Conservation (phyloP, 2,888 invertebrate genomes). For the Cyaniris semiargus region DNA sequence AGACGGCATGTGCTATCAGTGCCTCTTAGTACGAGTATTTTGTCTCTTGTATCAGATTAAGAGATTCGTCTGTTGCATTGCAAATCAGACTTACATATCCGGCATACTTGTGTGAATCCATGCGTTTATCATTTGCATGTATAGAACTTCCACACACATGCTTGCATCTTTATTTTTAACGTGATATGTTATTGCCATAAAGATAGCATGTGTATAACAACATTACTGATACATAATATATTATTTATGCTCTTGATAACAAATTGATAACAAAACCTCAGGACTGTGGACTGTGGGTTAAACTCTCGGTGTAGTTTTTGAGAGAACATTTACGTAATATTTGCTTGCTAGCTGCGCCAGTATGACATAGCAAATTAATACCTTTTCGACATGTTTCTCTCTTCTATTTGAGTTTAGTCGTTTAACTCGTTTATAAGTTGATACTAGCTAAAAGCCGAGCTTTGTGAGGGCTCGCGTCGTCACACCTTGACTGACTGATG, state of each 20-base stretch:
- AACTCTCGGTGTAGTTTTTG: slow-evolving; percentile 6
- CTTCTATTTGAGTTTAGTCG: background rate
- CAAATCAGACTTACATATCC: background rate
- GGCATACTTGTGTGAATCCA: slow-evolving; percentile 15
- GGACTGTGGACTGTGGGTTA: background rate
- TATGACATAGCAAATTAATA: background rate
- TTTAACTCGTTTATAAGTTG: background rate
- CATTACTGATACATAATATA: slow-evolving; percentile 26
- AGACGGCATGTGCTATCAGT: background rate
- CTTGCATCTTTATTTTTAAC: slow-evolving; percentile 4
- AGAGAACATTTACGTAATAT: slow-evolving; percentile 1
- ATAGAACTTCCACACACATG: background rate
- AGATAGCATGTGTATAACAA: slow-evolving; percentile 27
- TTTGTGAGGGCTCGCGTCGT: too few species aligned
- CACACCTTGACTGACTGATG: too few species aligned
- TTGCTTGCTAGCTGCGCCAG: background rate
- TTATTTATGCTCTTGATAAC: slow-evolving; percentile 24
- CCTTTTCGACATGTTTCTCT: background rate
- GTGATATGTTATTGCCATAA: slow-evolving; percentile 25
- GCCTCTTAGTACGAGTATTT: background rate
- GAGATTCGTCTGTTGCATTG: slow-evolving; percentile 2
- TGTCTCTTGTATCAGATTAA: background rate
- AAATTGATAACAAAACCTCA: slow-evolving; percentile 13
- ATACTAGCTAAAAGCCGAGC: too few species aligned
- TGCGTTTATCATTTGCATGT: slow-evolving; percentile 17